Base-by-base conservation (phyloP, 2,113 vertebrate species). In the Dicerorhinus sumatrensis region DNA sequence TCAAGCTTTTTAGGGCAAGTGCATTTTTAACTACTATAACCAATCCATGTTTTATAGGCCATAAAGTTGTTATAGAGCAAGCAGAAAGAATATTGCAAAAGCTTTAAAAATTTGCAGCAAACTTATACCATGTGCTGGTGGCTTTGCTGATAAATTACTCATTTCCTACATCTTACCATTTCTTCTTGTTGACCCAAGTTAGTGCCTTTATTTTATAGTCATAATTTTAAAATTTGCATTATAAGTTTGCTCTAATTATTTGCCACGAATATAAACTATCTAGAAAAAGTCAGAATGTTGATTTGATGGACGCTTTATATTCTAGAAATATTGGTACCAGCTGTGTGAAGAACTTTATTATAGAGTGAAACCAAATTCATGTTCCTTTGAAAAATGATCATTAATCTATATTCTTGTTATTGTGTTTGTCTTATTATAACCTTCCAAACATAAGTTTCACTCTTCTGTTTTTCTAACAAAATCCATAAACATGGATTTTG, bases 281-380 rank as follows among this genome's bases (percentile, higher is more conserved):
- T 97, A 96, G 65, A 95, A 90, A 98, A 95, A 79, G 94, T 29
- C 60, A n/a, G 18, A 48, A 48, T 46, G 12, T n/a, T 62, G 69
- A 98, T 33, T 23, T 8, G 18, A 92, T 88, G 29, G 90, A 94
- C 94, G 91, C 13, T 98, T 98, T 97, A 54, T 77, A 95, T 77
- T 76, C 70, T 93, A 80, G 21, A 80, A 93, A 96, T 84, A 92
- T 20, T 72, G 20, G 23, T 80, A 70, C 39, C 77, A 95, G 60
- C 60, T 97, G 48, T 97, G 97, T 54, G 76, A 60, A 96, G 69
- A 92, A 83, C 75, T 97, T 97, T 98, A 79, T 90, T 48, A 76
- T 56, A 63, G 56, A 97, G 70, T 98, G 94, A 98, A 97, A 87
- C 89, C 85, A 97, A 96, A 97, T 75, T 94, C 90, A 96, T 69